Evolutionary conservation across 1,140 invertebrate genomes (phyloP), one percentile per base, ranked within the genome.

Genomic region (Catajapyx aquilonaris): DNA sequence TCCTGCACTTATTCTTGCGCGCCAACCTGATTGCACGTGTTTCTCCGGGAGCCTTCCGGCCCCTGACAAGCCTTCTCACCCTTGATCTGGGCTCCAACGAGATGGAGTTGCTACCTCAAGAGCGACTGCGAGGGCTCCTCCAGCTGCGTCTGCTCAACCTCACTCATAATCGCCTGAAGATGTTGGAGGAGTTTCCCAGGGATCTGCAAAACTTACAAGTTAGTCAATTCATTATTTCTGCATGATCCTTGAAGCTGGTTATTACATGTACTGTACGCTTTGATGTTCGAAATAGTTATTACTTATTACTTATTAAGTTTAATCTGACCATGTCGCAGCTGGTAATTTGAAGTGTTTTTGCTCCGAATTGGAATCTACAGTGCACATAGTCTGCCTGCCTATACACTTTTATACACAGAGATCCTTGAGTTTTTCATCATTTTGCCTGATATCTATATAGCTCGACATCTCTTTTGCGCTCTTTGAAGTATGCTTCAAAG

Each of bases 11-110:
- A 13, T 74, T 71, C 43, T 53, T 91, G 23, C 61, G 65, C 2
- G 61, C 71, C 42, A 90, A 88, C 52, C 63, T 69, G 41, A 80
- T 91, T 19, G 69, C 69, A 3, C 65, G 77, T 41, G 66, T 90
- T 35, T 87, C 83, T 1, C 81, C 84, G 0, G 76, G 81, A 2
- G 78, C 83, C 21, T 90, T 91, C 51, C 66, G 69, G 25, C 71
- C 69, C 40, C 56, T 91, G 13, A 66, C 69, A 10, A 71, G 73
- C 51, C 60, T 91, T 28, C 58, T 77, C n/a, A 71, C 71, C 0
- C 62, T 91, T 4, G 81, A 90, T 55, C 59, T 91, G 13, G 80
- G 81, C 34, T 60, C 71, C 39, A 90, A 91, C 53, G 74, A 79
- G 48, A 52, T 90, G 44, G 83, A 87, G 54, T 65, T 80, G 36